Conservation (phyloP, 2,888 invertebrate genomes). For the Pelosia muscerda region DNA sequence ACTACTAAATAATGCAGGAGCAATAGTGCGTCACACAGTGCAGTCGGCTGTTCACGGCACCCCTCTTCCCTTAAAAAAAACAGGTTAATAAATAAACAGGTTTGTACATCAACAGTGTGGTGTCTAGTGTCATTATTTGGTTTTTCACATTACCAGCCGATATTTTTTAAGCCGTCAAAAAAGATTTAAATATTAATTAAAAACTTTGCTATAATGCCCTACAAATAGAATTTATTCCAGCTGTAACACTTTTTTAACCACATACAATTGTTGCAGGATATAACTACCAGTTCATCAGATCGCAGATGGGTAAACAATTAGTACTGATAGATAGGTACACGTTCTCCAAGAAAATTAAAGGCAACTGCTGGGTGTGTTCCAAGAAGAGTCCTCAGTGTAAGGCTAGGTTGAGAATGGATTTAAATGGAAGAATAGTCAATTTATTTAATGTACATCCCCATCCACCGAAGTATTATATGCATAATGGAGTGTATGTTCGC, state of each 20-base stretch:
- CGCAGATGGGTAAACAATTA: conserved; percentile 44
- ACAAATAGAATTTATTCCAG: neutral
- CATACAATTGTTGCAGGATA: conserved; percentile 15
- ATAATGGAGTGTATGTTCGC: conserved; percentile 20
- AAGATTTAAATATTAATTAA: too few species aligned
- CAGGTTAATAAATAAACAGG: too few species aligned
- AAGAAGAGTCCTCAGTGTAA: conserved; percentile 38
- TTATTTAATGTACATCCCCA: conserved; percentile 22
- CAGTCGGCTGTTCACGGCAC: too few species aligned
- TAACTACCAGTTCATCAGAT: conserved; percentile 34
- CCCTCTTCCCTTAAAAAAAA: too few species aligned
- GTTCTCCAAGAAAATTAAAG: conserved; percentile 35
- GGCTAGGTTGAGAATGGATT: conserved; percentile 21
- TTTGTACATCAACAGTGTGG: too few species aligned
- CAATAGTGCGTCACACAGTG: too few species aligned
- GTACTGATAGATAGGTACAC: conserved; percentile 59
- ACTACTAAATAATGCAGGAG: too few species aligned
- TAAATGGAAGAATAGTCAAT: conserved; percentile 13
- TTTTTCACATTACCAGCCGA: too few species aligned
- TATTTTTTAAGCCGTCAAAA: too few species aligned
- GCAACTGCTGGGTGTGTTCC: conserved; percentile 44
- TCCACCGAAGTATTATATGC: conserved; percentile 12
- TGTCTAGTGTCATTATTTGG: too few species aligned
- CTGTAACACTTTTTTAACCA: neutral
- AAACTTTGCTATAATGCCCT: too few species aligned